These are phyloP conservation scores for Aphelinus atriplicis DNA, from an alignment of 1,140 invertebrate genomes.

Conservation along the genomic window DNA sequence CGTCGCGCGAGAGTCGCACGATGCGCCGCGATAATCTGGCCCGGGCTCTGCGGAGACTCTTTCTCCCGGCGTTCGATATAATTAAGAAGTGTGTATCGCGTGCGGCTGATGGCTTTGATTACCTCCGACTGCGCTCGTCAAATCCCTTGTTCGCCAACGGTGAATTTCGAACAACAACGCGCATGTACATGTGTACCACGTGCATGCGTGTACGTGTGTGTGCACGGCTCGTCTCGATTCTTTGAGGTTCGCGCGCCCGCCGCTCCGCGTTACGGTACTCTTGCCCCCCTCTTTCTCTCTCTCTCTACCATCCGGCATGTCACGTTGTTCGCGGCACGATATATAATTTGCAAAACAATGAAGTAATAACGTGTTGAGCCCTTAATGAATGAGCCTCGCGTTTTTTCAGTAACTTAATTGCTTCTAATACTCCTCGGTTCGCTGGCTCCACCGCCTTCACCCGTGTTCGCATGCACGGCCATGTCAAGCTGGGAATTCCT, in stretches of 20 bases:
- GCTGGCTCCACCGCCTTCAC: too few species aligned
- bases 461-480: too few species aligned
- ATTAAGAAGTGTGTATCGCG: background rate
- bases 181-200: too few species aligned
- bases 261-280: conserved; percentile 19
- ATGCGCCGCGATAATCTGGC: too few species aligned
- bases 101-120: conserved; percentile 6
- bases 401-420: conserved; percentile 25
- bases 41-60: too few species aligned
- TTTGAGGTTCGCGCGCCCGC: conserved; percentile 1
- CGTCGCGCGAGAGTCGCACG: too few species aligned
- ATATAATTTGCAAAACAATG: conserved; percentile 37
- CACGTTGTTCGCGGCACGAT: conserved; percentile 11
- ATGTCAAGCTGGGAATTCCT: too few species aligned
- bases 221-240: background rate
- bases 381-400: conserved; percentile 18
- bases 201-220: too few species aligned
- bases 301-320: background rate
- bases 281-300: too few species aligned
- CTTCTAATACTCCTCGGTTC: background rate
- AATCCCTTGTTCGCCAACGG: conserved; percentile 12
- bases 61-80: background rate
- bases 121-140: conserved; percentile 5
- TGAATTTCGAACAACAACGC: conserved; percentile 1
- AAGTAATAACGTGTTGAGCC: conserved; percentile 20